Base-by-base conservation (phyloP, 2,888 invertebrate genomes). In the Calameuta filiformis region DNA sequence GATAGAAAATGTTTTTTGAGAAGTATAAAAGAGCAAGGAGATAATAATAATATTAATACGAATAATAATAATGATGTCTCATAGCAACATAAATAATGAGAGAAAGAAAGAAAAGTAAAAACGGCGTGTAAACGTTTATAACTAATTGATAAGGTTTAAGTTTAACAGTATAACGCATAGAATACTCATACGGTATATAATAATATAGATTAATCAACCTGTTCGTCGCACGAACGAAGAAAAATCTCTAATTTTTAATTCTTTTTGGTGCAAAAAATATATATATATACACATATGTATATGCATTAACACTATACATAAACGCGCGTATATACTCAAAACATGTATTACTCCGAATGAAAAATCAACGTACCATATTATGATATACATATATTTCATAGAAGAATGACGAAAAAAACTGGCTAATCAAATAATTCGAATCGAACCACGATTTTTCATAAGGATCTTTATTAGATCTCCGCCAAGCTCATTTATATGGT, bases 1-100 rank as follows among this genome's bases (percentile, higher is more conserved):
- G 88, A 88, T 88, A 88, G 85, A 84, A 87, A 85, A 85, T 87
- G 84, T 87, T 86, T 87, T 85, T 56, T 56, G 56, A 56, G 56
- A 56, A 23, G 56, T 56, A 56, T 56, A 56, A 56, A 56, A 23
- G 56, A 56, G 56, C 56, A 56, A 56, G 56, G 56, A 56, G 23
- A 56, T 56, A 56, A 56, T 23, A 56, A 56, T 56, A 56, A 56
- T 56, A 23, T 56, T 56, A 56, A 56, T 56, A 56, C 15, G 1
- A 56, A 56, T 56, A 56, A 56, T 23, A 23, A 56, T 23, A 23
- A 23, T 56, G 6, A 23, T 56, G 3, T 56, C 56, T 40, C 40
- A 6, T 40, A 37, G 37, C 37, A 15, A 37, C 37, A 15, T 15
- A 56, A 15, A 23, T 15, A 56, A 15, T 6, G 6, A 15, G 40